Evolutionary conservation across 2,888 invertebrate genomes (phyloP).

Genomic region (Habroteleia sp.): DNA sequence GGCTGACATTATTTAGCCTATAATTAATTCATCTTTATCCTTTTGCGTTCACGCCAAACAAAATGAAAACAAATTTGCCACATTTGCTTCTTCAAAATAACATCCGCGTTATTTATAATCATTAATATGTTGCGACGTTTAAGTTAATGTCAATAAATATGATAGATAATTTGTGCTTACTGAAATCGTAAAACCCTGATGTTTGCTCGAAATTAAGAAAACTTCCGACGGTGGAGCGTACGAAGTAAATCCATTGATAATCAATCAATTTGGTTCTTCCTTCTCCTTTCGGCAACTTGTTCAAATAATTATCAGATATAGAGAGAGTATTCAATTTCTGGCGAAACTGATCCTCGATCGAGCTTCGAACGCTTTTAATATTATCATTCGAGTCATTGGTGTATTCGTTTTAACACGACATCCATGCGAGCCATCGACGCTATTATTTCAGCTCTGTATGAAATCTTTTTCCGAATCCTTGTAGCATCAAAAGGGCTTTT

Average conservation of each 20-base stretch:
- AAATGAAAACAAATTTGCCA: background rate
- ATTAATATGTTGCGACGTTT: background rate
- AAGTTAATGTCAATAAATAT: background rate
- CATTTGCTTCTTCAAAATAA: background rate
- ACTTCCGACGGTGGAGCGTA: background rate
- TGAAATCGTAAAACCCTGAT: background rate
- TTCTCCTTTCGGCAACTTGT: background rate
- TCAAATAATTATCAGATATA: no score
- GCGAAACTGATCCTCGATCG: no score
- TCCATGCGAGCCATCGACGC: background rate
- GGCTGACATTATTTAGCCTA: no score
- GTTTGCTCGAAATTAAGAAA: conserved; percentile 1
- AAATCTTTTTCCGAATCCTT: background rate
- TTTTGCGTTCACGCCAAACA: no score
- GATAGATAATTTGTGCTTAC: background rate
- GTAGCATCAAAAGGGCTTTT: background rate
- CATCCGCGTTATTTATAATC: conserved; percentile 10
- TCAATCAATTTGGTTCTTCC: background rate
- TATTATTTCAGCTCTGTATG: background rate
- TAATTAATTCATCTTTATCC: no score
- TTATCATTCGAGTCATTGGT: no score
- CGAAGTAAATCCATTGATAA: background rate
- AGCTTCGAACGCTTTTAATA: no score
- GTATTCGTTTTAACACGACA: no score
- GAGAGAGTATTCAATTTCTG: no score